Evolutionary conservation across 2,113 vertebrate species (phyloP), one percentile per base, ranked within the genome.

Genomic region (Grammomys surdaster): DNA sequence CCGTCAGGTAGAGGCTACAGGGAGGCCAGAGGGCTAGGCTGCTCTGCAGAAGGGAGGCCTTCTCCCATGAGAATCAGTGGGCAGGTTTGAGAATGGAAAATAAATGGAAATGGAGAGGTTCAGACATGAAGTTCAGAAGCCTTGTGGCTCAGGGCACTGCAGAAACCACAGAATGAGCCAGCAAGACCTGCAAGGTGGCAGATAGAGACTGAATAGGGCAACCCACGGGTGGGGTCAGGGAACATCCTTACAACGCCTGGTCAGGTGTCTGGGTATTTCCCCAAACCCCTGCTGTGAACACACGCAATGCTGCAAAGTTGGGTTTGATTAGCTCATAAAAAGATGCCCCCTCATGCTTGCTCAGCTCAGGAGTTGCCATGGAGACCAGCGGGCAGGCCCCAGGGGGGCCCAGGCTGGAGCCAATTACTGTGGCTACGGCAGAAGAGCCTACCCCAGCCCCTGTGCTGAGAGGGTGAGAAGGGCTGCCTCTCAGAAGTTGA

Each of bases 321-420:
- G 86, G 95, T 87, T 97, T 97, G 94, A 97, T 93, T 93, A 96
- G 96, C 92, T 97, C 86, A 87, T 95, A 92, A 85, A 94, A 93
- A 92, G 95, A 97, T 96, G 84, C 82, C 97, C 97, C 95, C 73
- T 94, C 92, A 86, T 92, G 97, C 97, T 95, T 91, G 72, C 95
- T 95, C 95, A 91, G 93, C 36, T 7, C 87, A 94, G 60, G 94
- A 76, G 97, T 98, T 98, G 96, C 90, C 86, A 98, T 97, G 96
- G 97, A 97, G 96, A 98, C 97, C 93, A 96, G 94, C 22, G 54
- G 96, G 92, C 96, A 94, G 81, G 93, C 96, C 97, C 94, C 96
- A 97, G 92, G 94, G 81, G 96, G 95, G 95, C n/a, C 96, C 43
- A 7, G 95, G 43, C 92, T 90, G 11, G 95, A 96, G 96, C 95